A percentile compares a stretch with the other conserved stretches of the same genome.
phyloP scores from a whole-genome alignment of 2,797 vertebrate species.

The Chrosomus eos region DNA sequence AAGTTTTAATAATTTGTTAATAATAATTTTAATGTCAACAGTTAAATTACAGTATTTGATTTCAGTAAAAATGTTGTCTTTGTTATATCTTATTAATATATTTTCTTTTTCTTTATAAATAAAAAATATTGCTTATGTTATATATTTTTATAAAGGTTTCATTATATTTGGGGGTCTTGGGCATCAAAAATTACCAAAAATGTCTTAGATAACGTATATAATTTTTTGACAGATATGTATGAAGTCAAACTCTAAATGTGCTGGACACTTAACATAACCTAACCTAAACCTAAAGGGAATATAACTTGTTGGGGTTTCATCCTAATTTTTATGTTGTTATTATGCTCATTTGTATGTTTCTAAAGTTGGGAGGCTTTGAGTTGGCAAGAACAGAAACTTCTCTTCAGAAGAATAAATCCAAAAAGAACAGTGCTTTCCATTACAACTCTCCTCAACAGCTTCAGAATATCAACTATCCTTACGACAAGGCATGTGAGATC shows the following conservation, averaged over 20 bases:
- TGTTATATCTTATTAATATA: not conserved
- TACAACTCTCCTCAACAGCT: slow-evolving; percentile 82
- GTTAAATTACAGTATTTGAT: too few relatives aligned
- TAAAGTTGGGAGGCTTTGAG: slow-evolving; percentile 88
- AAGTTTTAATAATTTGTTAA: too few relatives aligned
- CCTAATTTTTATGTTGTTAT: not conserved
- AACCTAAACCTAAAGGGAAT: not conserved
- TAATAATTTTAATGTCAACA: too few relatives aligned
- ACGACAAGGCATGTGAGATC: slow-evolving; percentile 83
- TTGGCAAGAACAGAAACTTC: slow-evolving; percentile 86
- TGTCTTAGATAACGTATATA: too few relatives aligned
- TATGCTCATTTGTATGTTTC: slow-evolving; percentile 19
- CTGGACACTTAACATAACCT: not conserved
- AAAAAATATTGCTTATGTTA: not conserved
- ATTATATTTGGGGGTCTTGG: not conserved
- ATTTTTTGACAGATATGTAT: not conserved
- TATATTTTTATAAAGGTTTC: not conserved
- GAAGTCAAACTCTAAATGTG: not conserved
- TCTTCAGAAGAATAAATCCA: slow-evolving; percentile 68
- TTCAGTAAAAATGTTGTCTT: too few relatives aligned
- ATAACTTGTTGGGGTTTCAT: not conserved
- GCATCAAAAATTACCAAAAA: not conserved
- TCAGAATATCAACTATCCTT: slow-evolving; percentile 65
- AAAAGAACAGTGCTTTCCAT: slow-evolving; percentile 60
- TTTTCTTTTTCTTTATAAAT: not conserved